Base-by-base conservation (phyloP, 1,140 invertebrate genomes). In the Anastrepha obliqua region DNA sequence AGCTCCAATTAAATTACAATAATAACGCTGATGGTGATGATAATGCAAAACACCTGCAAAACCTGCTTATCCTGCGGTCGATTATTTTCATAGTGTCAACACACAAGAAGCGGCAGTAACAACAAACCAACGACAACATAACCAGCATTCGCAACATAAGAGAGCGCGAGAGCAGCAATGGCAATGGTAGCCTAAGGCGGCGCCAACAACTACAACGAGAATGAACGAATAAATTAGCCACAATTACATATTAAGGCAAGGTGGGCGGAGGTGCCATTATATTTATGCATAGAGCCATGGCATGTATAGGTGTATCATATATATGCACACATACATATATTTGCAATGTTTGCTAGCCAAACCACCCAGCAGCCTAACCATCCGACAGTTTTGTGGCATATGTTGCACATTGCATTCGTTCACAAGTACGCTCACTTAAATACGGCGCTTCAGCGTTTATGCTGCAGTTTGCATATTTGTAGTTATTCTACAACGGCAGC, bases 41-140 rank as follows among this genome's bases (percentile, higher is more conserved):
- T 74, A 74, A 74, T 44, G 67, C 67, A 74, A 74, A 74, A 47
- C 67, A 74, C 42, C 67, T 74, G 67, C 67, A 47, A 74, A 74
- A 74, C 42, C 67, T 44, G 67, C 44, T 74, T 74, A 74, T 74
- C 67, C 42, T 74, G 67, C 42, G 67, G 42, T 74, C 67, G 44
- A 74, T 74, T 74, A 74, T 74, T 74, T 74, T 6, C 67, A 44
- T 39, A 74, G 67, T 47, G 67, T 74, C 67, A 74, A 74, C 67
- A 47, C 42, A 15, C 39, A 29, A 29, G 29, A 29, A 29, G 15
- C 29, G 67, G 17, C 39, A 74, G 15, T 4, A 13, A 62, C 60
- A 13, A 62, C 29, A 29, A 74, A 8, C 39, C 42, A 44, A 15
- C 44, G 67, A 47, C 67, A 74, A 47, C 42, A 74, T n/a, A 55